Evolutionary conservation across 2,797 vertebrate species (phyloP).

Genomic region (Acipenser ruthenus): DNA sequence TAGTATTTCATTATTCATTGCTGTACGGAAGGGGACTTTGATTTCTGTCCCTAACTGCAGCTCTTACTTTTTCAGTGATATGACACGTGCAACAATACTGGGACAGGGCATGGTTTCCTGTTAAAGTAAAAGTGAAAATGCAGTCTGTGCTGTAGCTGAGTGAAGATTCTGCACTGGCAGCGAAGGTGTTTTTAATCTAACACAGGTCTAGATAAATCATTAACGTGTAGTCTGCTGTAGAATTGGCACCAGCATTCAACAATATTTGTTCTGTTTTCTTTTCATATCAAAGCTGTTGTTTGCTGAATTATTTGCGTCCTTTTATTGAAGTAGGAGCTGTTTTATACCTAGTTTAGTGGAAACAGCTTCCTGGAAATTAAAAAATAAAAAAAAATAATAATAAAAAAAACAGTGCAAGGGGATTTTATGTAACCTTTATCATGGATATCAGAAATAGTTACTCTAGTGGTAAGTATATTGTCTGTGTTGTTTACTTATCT

Average conservation of each 20-base stretch:
- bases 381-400: too few species aligned
- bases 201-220: too few species aligned
- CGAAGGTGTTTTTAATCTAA: neutral
- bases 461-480: neutral
- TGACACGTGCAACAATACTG: neutral
- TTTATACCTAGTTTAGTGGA: neutral
- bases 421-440: neutral
- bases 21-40: too few species aligned
- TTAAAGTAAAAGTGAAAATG: slow-evolving; percentile 6
- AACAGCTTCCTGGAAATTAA: neutral
- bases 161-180: neutral
- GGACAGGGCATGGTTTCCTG: neutral
- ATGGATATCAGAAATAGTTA: neutral
- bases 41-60: too few species aligned
- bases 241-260: neutral
- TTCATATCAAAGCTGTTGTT: neutral
- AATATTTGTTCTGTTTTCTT: neutral
- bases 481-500: too few species aligned
- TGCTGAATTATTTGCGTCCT: neutral
- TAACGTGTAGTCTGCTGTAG: too few species aligned
- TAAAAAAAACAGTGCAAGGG: neutral
- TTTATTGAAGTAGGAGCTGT: neutral
- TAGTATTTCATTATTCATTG: too few species aligned
- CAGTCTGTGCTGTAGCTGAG: neutral
- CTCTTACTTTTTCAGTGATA: too few species aligned